These are phyloP conservation scores for Phania funesta DNA, from an alignment of 2,888 invertebrate species.

Conservation along the genomic window DNA sequence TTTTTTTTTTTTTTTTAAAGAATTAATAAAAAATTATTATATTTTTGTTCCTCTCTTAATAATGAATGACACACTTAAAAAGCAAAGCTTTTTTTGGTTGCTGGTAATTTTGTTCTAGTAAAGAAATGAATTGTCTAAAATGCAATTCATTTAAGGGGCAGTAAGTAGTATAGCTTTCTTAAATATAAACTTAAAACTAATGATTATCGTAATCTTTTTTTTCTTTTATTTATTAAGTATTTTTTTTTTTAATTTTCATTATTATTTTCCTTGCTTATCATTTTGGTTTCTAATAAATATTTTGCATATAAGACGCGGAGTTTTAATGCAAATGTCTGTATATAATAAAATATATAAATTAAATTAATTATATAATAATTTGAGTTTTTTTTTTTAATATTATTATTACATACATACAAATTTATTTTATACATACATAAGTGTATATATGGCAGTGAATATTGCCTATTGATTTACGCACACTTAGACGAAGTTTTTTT, in stretches of 20 bases:
- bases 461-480: conserved; percentile 61
- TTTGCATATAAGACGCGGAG: conserved; percentile 3
- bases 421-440: not conserved
- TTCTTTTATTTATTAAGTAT: not conserved
- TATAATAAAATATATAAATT: conserved; percentile 11
- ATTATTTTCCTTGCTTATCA: not conserved
- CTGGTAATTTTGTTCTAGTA: conserved; percentile 24
- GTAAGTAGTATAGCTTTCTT: conserved; percentile 14
- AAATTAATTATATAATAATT: conserved; percentile 3
- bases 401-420: conserved; percentile 24
- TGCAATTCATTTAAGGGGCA: conserved; percentile 47
- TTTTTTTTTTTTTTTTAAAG: conserved; percentile 35
- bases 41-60: not conserved
- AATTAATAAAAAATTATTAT: conserved; percentile 27
- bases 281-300: conserved; percentile 10
- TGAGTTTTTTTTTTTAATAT: conserved; percentile 10
- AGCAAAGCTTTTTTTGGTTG: conserved; percentile 2
- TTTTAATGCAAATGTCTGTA: not conserved
- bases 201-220: conserved; percentile 52
- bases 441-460: conserved; percentile 59
- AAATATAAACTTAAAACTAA: conserved; percentile 50
- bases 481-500: too few species aligned
- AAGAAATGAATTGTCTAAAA: conserved; percentile 58
- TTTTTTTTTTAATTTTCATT: not conserved
- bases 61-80: conserved; percentile 24